Evolutionary conservation across 2,113 vertebrate genomes (phyloP).

Genomic region (Mohoua ochrocephala): DNA sequence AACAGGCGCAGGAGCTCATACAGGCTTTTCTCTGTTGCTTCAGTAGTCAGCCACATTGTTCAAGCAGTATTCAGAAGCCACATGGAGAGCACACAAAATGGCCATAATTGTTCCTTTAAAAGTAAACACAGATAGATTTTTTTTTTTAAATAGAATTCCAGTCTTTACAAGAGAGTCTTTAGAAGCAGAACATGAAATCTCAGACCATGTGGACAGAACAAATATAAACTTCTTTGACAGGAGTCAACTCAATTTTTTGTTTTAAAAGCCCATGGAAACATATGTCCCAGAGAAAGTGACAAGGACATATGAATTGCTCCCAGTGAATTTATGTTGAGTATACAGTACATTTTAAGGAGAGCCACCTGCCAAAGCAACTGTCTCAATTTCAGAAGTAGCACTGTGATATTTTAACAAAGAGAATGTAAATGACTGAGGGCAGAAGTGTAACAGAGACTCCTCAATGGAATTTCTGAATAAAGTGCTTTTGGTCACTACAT

Average conservation of each 20-base stretch:
- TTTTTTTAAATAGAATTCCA: background rate
- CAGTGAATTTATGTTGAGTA: background rate
- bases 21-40: background rate
- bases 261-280: background rate
- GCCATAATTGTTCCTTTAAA: background rate
- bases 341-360: background rate
- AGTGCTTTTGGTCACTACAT: background rate
- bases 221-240: background rate
- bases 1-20: background rate
- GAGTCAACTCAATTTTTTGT: background rate
- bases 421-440: background rate
- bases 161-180: background rate
- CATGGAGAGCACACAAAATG: background rate
- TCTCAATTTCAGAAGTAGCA: background rate
- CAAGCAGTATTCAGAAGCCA: background rate
- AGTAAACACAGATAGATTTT: background rate
- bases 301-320: background rate
- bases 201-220: background rate
- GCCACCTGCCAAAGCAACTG: constrained; percentile 9
- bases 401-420: background rate
- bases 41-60: background rate
- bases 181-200: background rate
- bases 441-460: background rate
- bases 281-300: background rate
- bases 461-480: background rate